Evolutionary conservation across 2,888 invertebrate species (phyloP), one percentile per base, ranked within the genome.

Genomic region (Tachystola acroxantha): DNA sequence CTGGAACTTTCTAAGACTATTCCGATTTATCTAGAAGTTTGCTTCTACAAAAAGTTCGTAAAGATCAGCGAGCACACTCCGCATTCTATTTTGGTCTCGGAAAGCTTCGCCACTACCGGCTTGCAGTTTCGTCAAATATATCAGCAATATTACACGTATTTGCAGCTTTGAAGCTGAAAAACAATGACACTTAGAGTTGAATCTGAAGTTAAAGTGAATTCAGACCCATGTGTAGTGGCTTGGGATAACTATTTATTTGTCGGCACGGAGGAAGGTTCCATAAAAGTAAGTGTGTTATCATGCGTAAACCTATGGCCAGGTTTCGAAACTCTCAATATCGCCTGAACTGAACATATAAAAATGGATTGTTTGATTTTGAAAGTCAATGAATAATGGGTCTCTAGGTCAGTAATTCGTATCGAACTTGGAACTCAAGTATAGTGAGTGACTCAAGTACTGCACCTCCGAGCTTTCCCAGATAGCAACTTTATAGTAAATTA

Each of bases 281-380:
- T 86, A 42, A 66, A 65, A 48, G 85, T 84, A 63, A 75, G 75
- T 36, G 10, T n/a, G n/a, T n/a, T n/a, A n/a, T n/a, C n/a, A n/a
- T n/a, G n/a, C n/a, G n/a, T n/a, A n/a, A n/a, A n/a, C n/a, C n/a
- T n/a, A n/a, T n/a, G n/a, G n/a, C n/a, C n/a, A n/a, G n/a, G n/a
- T n/a, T n/a, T n/a, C n/a, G n/a, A n/a, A n/a, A n/a, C n/a, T n/a
- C n/a, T n/a, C n/a, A n/a, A n/a, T n/a, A n/a, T n/a, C n/a, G n/a
- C n/a, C n/a, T n/a, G n/a, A n/a, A n/a, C n/a, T n/a, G n/a, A n/a
- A n/a, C n/a, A n/a, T n/a, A n/a, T n/a, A n/a, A n/a, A n/a, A n/a
- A n/a, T n/a, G n/a, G n/a, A n/a, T n/a, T n/a, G n/a, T n/a, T n/a
- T n/a, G n/a, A n/a, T n/a, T n/a, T n/a, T n/a, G n/a, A n/a, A n/a